A percentile compares a stretch with the other conserved stretches of the same genome.
Evolutionary conservation across 2,888 invertebrate species (phyloP).

Genomic region (Chymomyza amoena): DNA sequence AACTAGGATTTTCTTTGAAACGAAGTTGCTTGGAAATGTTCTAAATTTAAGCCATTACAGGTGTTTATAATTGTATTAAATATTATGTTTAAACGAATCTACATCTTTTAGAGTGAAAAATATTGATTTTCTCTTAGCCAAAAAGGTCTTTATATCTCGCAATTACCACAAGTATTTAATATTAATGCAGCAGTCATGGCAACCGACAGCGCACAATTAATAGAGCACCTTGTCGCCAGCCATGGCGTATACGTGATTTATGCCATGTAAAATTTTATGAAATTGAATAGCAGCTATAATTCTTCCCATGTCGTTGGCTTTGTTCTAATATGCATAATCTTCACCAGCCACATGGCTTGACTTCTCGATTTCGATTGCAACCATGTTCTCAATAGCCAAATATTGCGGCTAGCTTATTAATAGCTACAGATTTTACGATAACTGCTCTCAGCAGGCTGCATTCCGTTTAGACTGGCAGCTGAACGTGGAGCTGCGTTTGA

Average conservation of each 20-base stretch:
- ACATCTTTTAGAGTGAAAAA: no score
- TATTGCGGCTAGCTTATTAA: slow-evolving; percentile 59
- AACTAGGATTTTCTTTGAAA: background rate
- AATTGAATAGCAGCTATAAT: slow-evolving; percentile 50
- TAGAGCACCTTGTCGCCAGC: slow-evolving; percentile 40
- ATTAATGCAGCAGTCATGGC: slow-evolving; percentile 46
- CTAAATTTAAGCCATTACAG: background rate
- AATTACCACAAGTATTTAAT: background rate
- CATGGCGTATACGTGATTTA: slow-evolving; percentile 63
- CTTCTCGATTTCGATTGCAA: slow-evolving; percentile 39
- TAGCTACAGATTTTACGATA: slow-evolving; percentile 44
- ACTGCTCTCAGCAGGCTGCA: slow-evolving; percentile 17
- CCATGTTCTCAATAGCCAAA: slow-evolving; percentile 53
- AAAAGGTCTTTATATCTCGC: background rate
- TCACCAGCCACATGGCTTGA: slow-evolving; percentile 3
- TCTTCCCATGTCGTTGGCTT: background rate
- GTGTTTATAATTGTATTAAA: no score
- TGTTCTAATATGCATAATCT: background rate
- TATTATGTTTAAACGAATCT: no score
- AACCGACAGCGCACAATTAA: slow-evolving; percentile 62
- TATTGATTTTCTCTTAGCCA: no score
- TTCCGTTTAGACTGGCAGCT: background rate
- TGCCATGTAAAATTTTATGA: slow-evolving; percentile 50
- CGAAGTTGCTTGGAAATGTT: background rate
- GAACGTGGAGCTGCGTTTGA: slow-evolving; percentile 27